Conservation (phyloP, 1,140 invertebrate genomes). For the Pseudobourletiella spinata region DNA sequence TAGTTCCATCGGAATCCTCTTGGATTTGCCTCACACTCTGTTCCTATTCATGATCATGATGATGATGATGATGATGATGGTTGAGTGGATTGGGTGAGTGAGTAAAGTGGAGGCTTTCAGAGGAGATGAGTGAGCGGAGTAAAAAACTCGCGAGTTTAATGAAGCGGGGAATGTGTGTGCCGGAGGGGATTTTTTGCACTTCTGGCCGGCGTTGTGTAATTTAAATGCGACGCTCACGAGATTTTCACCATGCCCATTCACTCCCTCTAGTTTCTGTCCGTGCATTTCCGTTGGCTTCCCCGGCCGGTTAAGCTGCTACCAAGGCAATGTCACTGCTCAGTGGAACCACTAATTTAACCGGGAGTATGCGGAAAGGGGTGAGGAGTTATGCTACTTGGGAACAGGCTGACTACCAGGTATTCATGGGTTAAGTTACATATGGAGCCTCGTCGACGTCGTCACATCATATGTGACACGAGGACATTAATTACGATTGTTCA, state of each 20-base stretch:
- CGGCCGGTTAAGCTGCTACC: too few species aligned
- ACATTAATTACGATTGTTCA: too few species aligned
- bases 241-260: slow-evolving; percentile 19
- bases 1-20: background rate
- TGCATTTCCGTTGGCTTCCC: too few species aligned
- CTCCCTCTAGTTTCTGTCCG: too few species aligned
- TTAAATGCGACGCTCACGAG: slow-evolving; percentile 25
- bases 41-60: background rate
- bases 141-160: slow-evolving; percentile 27
- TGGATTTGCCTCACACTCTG: background rate
- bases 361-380: too few species aligned
- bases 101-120: background rate
- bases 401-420: too few species aligned
- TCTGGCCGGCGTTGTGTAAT: slow-evolving; percentile 18
- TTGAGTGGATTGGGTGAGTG: background rate
- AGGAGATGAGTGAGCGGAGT: background rate
- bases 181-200: slow-evolving; percentile 25
- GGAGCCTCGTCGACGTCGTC: too few species aligned
- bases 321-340: too few species aligned
- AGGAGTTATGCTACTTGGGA: too few species aligned
- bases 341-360: too few species aligned
- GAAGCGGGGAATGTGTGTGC: slow-evolving; percentile 33
- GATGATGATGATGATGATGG: background rate
- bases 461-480: too few species aligned
- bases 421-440: too few species aligned